A percentile compares a stretch with the other conserved stretches of the same genome.
These are phyloP conservation scores for Prunella fulvescens DNA, from an alignment of 2,113 vertebrate species.

Conservation along the genomic window DNA sequence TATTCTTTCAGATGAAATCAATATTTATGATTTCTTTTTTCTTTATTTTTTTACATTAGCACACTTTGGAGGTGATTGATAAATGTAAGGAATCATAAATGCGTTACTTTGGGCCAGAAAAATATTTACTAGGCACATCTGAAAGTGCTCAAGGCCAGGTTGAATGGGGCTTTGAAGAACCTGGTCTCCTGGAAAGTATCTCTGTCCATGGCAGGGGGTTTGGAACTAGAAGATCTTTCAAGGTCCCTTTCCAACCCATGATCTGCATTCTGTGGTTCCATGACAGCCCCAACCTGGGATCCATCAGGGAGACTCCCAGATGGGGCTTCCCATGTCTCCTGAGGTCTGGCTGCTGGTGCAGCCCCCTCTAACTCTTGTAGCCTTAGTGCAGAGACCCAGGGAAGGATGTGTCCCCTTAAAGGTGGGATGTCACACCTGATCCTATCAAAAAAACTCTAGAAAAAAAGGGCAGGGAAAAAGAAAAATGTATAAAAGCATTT, in stretches of 20 bases:
- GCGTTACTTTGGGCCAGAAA: neutral
- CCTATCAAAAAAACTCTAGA: neutral
- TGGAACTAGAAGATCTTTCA: neutral
- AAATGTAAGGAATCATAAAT: neutral
- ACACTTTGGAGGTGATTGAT: neutral
- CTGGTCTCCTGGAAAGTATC: neutral
- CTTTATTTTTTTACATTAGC: neutral
- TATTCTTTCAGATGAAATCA: neutral
- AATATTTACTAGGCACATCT: neutral
- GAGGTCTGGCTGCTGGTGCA: neutral
- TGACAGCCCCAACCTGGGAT: accelerated
- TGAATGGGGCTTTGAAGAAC: neutral
- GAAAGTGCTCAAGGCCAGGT: neutral
- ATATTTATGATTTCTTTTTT: neutral
- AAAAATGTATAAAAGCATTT: neutral
- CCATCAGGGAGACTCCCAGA: no score
- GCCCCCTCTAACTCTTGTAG: neutral
- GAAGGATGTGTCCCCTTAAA: neutral
- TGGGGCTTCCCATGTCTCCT: accelerated
- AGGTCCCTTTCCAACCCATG: neutral
- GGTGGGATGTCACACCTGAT: neutral
- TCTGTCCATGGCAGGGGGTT: neutral
- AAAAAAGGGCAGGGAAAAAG: neutral
- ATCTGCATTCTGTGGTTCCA: neutral
- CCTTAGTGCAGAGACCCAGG: neutral